Conservation (phyloP, 2,113 vertebrate species). For the Oryzias woworae region DNA sequence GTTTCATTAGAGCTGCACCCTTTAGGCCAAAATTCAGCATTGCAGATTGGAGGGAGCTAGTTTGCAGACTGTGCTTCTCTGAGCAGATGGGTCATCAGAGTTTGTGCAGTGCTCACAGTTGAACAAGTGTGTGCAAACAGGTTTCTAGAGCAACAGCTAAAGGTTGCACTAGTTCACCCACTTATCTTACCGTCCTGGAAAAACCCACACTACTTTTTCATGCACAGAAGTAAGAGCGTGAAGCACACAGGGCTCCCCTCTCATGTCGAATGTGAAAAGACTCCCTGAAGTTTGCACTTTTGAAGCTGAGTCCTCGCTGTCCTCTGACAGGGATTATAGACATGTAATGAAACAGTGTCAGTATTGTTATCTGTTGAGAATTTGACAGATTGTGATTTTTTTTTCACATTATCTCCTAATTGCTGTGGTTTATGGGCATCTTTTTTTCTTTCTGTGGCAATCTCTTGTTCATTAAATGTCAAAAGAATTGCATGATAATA, state of each 20-base stretch:
- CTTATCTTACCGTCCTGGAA: constrained; percentile 31
- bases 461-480: constrained; percentile 68
- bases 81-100: constrained; percentile 57
- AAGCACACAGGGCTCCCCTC: constrained; percentile 50
- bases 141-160: constrained; percentile 71
- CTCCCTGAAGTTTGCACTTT: constrained; percentile 67
- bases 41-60: constrained; percentile 59
- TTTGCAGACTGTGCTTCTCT: constrained; percentile 49
- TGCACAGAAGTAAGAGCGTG: constrained; percentile 33
- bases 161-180: constrained; percentile 43
- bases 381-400: constrained; percentile 65
- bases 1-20: constrained; percentile 54
- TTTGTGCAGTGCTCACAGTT: constrained; percentile 44
- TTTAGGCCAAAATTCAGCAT: constrained; percentile 46
- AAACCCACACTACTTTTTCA: constrained; percentile 37
- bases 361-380: constrained; percentile 72
- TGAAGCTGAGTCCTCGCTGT: constrained; percentile 44
- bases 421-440: constrained; percentile 64
- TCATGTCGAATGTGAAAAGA: constrained; percentile 30
- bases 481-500: constrained; percentile 75
- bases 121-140: constrained; percentile 60
- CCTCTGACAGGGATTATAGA: constrained; percentile 61
- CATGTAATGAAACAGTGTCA: constrained; percentile 73
- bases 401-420: constrained; percentile 49
- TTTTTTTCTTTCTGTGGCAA: constrained; percentile 45